phyloP scores from a whole-genome alignment of 2,113 vertebrate genomes.

The Toxotes jaculatrix region DNA sequence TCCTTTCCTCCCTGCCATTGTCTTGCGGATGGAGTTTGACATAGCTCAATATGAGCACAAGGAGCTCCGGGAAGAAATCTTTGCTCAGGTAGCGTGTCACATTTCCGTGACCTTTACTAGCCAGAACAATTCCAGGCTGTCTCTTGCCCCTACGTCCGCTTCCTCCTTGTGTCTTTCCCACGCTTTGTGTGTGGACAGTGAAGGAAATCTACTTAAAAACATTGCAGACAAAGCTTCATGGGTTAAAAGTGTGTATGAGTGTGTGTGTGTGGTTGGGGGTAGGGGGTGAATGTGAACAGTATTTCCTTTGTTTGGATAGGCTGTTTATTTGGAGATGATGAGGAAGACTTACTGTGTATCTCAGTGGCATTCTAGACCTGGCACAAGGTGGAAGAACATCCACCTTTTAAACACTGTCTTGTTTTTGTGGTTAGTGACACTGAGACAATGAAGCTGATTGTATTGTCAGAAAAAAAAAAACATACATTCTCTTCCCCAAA shows the following conservation, averaged over 20 bases:
- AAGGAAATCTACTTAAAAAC: slow-evolving; percentile 85
- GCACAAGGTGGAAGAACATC: slow-evolving; percentile 75
- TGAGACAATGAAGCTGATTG: slow-evolving; percentile 57
- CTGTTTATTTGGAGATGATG: slow-evolving; percentile 78
- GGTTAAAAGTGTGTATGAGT: slow-evolving; percentile 48
- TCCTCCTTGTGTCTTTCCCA: slow-evolving; percentile 87
- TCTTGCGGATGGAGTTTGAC: slow-evolving; percentile 60
- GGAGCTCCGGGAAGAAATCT: slow-evolving; percentile 77
- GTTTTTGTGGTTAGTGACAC: slow-evolving; percentile 49
- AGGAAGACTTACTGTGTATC: slow-evolving; percentile 71
- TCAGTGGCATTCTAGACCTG: slow-evolving; percentile 59
- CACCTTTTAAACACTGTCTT: slow-evolving; percentile 65
- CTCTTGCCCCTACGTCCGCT: slow-evolving; percentile 81
- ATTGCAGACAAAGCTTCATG: slow-evolving; percentile 78
- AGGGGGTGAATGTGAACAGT: slow-evolving; percentile 49
- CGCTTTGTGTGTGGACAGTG: slow-evolving; percentile 81
- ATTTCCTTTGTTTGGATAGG: slow-evolving; percentile 84
- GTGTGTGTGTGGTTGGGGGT: slow-evolving; percentile 7
- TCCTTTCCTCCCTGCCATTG: slow-evolving; percentile 72
- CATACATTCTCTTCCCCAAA: slow-evolving; percentile 48
- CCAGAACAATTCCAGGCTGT: slow-evolving; percentile 86
- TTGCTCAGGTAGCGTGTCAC: slow-evolving; percentile 85
- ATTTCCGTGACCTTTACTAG: slow-evolving; percentile 83
- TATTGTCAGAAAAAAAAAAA: slow-evolving; percentile 47
- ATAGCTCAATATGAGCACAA: slow-evolving; percentile 57